These are phyloP conservation scores for Xanthia togata DNA, from an alignment of 2,888 invertebrate species.

Conservation along the genomic window DNA sequence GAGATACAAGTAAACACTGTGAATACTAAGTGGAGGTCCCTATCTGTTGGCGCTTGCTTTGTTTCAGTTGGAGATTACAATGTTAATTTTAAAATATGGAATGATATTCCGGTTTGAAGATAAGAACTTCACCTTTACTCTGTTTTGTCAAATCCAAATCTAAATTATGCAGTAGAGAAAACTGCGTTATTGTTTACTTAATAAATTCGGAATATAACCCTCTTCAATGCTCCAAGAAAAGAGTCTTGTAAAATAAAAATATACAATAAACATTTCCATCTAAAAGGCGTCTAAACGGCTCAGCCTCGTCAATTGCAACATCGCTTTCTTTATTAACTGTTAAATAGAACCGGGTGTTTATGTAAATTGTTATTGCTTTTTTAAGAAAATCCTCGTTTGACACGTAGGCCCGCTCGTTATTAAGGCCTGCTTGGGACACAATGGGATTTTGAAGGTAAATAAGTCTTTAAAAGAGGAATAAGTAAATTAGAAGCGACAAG, in stretches of 20 bases:
- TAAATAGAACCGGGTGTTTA: constrained; percentile 89
- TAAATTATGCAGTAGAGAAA: not conserved
- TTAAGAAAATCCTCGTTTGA: constrained; percentile 89
- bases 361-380: constrained; percentile 91
- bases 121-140: constrained; percentile 18
- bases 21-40: constrained; percentile 63
- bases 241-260: constrained; percentile 84
- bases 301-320: constrained; percentile 87
- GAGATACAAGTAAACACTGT: constrained; percentile 62
- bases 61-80: constrained; percentile 48
- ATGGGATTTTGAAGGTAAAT: constrained; percentile 92
- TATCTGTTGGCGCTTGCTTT: constrained; percentile 49
- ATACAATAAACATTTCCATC: constrained; percentile 86
- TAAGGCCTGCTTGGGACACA: constrained; percentile 86
- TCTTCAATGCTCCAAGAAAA: constrained; percentile 60
- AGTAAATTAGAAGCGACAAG: constrained; percentile 95
- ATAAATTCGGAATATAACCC: constrained; percentile 3
- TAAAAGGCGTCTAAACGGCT: constrained; percentile 85
- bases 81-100: constrained; percentile 48
- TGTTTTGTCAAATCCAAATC: not conserved
- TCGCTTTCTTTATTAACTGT: constrained; percentile 90
- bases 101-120: constrained; percentile 22
- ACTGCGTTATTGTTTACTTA: not conserved
- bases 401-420: constrained; percentile 87
- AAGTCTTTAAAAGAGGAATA: constrained; percentile 94